Conservation (phyloP, 1,140 invertebrate species). For the Zaprionus africanus region DNA sequence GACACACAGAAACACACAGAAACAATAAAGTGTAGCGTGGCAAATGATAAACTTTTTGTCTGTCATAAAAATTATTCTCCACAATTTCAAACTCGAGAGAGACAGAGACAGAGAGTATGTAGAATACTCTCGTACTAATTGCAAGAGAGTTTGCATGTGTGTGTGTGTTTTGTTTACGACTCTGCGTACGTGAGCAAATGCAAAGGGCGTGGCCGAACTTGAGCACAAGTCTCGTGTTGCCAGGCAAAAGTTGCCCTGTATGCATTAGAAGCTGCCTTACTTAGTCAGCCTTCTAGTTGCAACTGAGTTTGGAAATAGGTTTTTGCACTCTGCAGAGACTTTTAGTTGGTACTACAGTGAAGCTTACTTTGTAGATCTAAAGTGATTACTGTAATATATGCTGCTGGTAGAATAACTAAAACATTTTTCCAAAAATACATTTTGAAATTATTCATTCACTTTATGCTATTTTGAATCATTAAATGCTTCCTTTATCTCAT, state of each 20-base stretch:
- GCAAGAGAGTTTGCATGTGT: conserved; percentile 14
- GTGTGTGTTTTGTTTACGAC: neutral
- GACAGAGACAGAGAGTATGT: conserved; percentile 5
- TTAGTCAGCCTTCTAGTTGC: neutral
- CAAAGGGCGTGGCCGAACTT: conserved; percentile 47
- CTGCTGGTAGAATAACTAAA: too few relatives aligned
- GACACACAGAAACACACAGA: conserved; percentile 40
- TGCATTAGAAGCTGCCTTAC: neutral
- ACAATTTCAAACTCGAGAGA: conserved; percentile 49
- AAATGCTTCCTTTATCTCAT: too few relatives aligned
- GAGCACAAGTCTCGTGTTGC: conserved; percentile 9
- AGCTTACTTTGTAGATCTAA: too few relatives aligned
- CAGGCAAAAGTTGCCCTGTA: neutral
- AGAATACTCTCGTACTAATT: conserved; percentile 32
- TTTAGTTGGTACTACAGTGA: too few relatives aligned
- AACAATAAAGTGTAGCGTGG: conserved; percentile 74
- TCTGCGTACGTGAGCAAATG: conserved; percentile 1
- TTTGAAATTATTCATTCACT: too few relatives aligned
- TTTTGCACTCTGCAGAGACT: too few relatives aligned
- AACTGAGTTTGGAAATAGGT: neutral
- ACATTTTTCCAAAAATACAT: too few relatives aligned
- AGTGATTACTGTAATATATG: too few relatives aligned
- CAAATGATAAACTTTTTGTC: conserved; percentile 79
- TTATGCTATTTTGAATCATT: too few relatives aligned
- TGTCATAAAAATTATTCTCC: conserved; percentile 70